Evolutionary conservation across 2,888 invertebrate genomes (phyloP), one percentile per base, ranked within the genome.

Genomic region (Nomada lathburiana): DNA sequence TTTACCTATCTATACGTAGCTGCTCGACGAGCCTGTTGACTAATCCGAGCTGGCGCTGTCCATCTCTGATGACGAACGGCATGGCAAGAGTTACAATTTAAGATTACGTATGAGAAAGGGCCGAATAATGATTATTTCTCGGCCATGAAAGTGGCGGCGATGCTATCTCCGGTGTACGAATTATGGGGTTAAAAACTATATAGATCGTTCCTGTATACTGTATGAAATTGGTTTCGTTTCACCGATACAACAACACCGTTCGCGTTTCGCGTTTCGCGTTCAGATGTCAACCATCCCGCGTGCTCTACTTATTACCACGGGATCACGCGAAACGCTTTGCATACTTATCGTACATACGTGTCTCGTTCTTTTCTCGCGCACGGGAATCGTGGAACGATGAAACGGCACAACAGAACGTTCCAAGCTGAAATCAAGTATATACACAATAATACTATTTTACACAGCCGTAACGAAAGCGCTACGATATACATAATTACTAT

Each of bases 1-100:
- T 55, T 80, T 62, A 71, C 65, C 80, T 79, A 57, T 79, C 60
- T 59, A 69, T 70, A 16, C 53, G 60, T 36, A 69, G 62, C 53
- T 55, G 60, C 13, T 59, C 44, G 1, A 26, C 52, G 10, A 67
- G 18, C 26, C 59, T 26, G 7, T 59, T 52, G 26, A 23, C 60
- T 70, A 57, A 20, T 53, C 53, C 3, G 20, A 70, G 60, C 69
- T 16, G 42, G 55, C 64, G 1, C 47, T 70, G 23, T 13, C 64
- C 44, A 18, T 26, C 26, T 78, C 26, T 55, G 65, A 71, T 55
- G 65, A 78, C 65, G 80, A 78, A 71, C 65, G 53, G 55, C 36
- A 67, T 62, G 29, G 76, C 47, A 44, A 64, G 50, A 50, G 47
- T 63, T 63, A 42, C 9, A 57, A 23, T 13, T 20, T 55, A 20